Evolutionary conservation across 2,113 vertebrate genomes (phyloP).

Genomic region (Opisthocomus hoazin): DNA sequence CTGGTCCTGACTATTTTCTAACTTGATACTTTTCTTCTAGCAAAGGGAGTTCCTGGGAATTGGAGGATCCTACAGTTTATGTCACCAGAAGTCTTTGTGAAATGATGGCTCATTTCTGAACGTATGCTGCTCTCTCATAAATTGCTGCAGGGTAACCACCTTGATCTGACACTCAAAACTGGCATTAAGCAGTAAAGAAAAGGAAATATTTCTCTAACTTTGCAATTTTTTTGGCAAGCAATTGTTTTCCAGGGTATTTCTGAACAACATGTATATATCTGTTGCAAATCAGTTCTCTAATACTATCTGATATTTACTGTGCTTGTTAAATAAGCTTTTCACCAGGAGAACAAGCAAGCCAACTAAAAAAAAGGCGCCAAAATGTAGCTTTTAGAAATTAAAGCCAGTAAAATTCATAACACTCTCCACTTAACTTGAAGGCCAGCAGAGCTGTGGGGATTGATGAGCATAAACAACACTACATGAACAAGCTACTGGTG

Average conservation of each 20-base stretch:
- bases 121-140: background rate
- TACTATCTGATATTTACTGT: background rate
- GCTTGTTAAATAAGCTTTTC: background rate
- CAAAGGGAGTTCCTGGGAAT: background rate
- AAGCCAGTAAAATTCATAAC: background rate
- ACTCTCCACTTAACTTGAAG: background rate
- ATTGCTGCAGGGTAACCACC: background rate
- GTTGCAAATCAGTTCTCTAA: background rate
- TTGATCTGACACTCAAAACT: background rate
- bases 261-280: background rate
- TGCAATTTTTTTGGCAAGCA: background rate
- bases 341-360: background rate
- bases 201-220: background rate
- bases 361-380: background rate
- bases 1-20: background rate
- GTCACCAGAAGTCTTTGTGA: background rate
- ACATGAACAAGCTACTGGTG: background rate
- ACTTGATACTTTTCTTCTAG: background rate
- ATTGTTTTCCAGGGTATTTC: background rate
- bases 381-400: background rate
- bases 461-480: background rate
- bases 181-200: background rate
- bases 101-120: background rate
- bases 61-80: background rate
- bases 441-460: background rate